Evolutionary conservation across 2,797 vertebrate genomes (phyloP), one percentile per base, ranked within the genome.

Genomic region (Botia almorhae): DNA sequence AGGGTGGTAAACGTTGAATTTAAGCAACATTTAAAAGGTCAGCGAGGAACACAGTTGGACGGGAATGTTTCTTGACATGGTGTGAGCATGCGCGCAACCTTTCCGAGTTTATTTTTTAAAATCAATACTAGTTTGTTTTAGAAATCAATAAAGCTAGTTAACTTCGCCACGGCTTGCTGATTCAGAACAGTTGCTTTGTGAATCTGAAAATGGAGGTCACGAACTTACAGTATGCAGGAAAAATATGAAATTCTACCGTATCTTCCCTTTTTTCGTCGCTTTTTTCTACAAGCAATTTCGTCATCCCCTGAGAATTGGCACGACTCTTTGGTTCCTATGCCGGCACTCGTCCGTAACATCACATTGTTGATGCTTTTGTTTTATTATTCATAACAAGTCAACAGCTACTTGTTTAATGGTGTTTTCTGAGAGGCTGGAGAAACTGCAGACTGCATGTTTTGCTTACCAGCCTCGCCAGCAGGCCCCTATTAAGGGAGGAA

Each of bases 81-180:
- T 21, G 56, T 64, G 39, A 50, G 60, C 23, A 60, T 70, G 63
- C 11, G 17, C 72, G 16, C 39, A 68, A 60, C 73, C 48, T 6
- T 71, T 21, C 71, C 26, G 19, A n/a, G 55, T 60, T 71, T 51
- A 8, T 21, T 67, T 58, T 43, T 19, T 36, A 68, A 83, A 83
- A 83, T 80, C 77, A 72, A 53, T 79, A 79, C 23, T 14, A 55
- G 33, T 71, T 48, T 65, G 19, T 68, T 23, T 46, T 36, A 33
- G 61, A 76, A 82, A 82, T 81, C 82, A 87, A 83, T 81, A 87
- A 80, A 77, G 64, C 65, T 72, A 80, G 72, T 82, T 82, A 81
- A 74, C 63, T 74, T 73, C 48, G 43, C 53, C 55, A 29, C 65
- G 39, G 46, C 26, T 17, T 56, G 23, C 78, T 81, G 68, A 73